Conservation (phyloP, 2,797 vertebrate species). For the Sorex maritimensis region DNA sequence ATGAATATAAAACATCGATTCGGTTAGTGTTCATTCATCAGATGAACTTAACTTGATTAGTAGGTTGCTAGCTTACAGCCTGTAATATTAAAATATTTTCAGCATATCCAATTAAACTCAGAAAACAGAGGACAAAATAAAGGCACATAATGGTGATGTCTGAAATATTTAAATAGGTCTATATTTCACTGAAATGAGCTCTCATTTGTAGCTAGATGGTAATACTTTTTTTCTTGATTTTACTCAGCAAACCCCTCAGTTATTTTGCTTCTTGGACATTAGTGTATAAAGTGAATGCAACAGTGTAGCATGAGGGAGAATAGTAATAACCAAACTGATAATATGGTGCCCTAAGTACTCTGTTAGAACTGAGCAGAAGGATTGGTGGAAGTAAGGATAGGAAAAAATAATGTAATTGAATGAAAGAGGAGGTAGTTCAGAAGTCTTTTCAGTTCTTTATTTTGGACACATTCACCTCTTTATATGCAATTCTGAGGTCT, state of each 20-base stretch:
- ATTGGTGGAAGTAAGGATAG: background rate
- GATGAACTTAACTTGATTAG: conserved; percentile 5
- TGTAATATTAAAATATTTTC: conserved; percentile 31
- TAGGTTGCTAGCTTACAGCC: conserved; percentile 1
- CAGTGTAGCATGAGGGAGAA: background rate
- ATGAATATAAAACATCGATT: no score
- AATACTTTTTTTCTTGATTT: conserved; percentile 40
- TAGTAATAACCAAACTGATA: background rate
- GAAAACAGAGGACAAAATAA: conserved; percentile 56
- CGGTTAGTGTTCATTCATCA: no score
- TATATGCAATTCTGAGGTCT: background rate
- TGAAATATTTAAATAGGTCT: conserved; percentile 34
- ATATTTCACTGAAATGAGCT: conserved; percentile 37
- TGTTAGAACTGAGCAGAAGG: background rate
- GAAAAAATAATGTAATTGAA: background rate
- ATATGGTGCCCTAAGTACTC: background rate
- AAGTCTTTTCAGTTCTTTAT: background rate
- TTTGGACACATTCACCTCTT: background rate
- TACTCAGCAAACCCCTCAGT: background rate
- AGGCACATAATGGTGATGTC: background rate
- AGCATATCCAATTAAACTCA: conserved; percentile 54
- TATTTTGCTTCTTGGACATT: background rate
- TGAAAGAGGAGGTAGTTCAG: background rate
- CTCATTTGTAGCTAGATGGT: background rate
- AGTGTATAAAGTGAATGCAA: background rate